Percentiles rank a stretch among this genome's conserved stretches.
Conservation (phyloP, 1,140 invertebrate species). For the Himalopsyche phryganea region DNA sequence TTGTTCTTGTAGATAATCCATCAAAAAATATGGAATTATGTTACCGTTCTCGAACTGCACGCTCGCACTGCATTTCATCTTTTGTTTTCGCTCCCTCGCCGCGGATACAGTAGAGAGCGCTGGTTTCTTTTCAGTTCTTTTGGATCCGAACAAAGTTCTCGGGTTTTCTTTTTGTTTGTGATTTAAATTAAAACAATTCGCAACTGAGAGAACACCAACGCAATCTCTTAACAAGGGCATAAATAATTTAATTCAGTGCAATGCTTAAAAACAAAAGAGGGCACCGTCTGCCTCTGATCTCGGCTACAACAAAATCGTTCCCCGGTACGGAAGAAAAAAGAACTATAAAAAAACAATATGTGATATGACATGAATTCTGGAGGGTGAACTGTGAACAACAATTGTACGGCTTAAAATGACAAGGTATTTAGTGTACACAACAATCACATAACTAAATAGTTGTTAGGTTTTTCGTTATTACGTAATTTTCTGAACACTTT, state of each 20-base stretch:
- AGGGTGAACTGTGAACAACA: too few relatives aligned
- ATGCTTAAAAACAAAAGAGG: constrained; percentile 18
- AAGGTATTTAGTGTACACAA: too few relatives aligned
- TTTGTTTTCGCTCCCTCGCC: too few relatives aligned
- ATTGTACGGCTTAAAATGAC: too few relatives aligned
- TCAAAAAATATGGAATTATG: too few relatives aligned
- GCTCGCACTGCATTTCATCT: too few relatives aligned
- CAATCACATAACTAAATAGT: too few relatives aligned
- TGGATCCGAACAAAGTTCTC: neutral
- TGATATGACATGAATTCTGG: too few relatives aligned
- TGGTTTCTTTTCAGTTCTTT: neutral
- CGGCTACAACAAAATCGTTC: constrained; percentile 13
- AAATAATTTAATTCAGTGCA: constrained; percentile 25
- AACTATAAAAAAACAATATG: neutral
- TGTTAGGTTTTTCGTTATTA: too few relatives aligned
- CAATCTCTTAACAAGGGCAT: constrained; percentile 22
- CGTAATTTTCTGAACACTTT: too few relatives aligned
- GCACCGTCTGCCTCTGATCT: constrained; percentile 16
- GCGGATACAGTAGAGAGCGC: neutral
- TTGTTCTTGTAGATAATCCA: too few relatives aligned
- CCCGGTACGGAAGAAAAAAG: constrained; percentile 2
- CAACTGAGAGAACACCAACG: constrained; percentile 7
- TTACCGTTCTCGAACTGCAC: too few relatives aligned
- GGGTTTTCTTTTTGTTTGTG: neutral
- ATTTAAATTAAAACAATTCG: constrained; percentile 13